Evolutionary conservation across 1,140 invertebrate genomes (phyloP), one percentile per base, ranked within the genome.

Genomic region (Caenorhabditis briggsae): DNA sequence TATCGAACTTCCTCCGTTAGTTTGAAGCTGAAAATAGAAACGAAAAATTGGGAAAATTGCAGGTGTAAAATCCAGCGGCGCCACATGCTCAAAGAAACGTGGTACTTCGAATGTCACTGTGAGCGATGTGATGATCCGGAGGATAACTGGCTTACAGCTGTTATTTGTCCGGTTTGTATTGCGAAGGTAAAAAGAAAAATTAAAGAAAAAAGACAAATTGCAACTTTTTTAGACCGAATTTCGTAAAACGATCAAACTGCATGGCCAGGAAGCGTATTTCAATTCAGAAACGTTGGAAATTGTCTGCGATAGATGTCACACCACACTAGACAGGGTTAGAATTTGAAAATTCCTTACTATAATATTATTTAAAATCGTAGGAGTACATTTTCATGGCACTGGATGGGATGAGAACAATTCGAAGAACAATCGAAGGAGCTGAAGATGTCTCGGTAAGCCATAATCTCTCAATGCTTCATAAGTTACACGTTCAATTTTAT

Each of bases 21-120:
- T 86, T 56, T n/a, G 23, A 18, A 18, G 23, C 33, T 33, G 33
- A 41, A 2, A 58, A 7, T 64, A 23, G 18, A 70, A 56, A 78
- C 55, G 23, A 12, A 53, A n/a, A 20, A 46, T 53, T 11, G 5
- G 55, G 14, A 46, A 83, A 56, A n/a, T 74, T 89, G 3, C 87
- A 87, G 59, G 85, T 91, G 65, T 89, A 91, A 74, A 88, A 92
- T 23, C 59, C 82, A 23, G 91, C 92, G 86, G 64, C 70, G 70
- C 23, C 70, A 78, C 46, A 78, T 91, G 74, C 83, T 92, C 2
- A 90, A 91, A 83, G 91, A 91, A 56, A 91, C 90, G 12, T 91
- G 91, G 91, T 91, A 90, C 64, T 92, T 92, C 64, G 82, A 90
- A 8, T 92, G 91, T 70, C 55, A 92, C n/a, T 92, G 91, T 82